Evolutionary conservation across 2,888 invertebrate genomes (phyloP).

Genomic region (Pelosia muscerda): DNA sequence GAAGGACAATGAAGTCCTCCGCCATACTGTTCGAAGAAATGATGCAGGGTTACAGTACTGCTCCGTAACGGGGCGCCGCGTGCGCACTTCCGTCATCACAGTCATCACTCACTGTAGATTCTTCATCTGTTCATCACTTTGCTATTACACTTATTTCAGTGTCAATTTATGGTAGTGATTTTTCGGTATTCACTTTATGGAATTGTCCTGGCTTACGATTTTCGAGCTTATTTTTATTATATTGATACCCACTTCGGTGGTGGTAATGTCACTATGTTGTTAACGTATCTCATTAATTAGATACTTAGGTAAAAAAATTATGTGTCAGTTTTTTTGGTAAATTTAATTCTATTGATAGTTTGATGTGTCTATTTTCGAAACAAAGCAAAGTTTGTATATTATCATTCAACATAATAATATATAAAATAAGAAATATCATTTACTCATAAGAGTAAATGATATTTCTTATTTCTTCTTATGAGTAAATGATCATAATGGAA

Average conservation of each 20-base stretch:
- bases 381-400: slow-evolving; percentile 3
- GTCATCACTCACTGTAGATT: slow-evolving; percentile 65
- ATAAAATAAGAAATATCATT: too few relatives aligned
- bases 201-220: neutral
- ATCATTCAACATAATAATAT: too few relatives aligned
- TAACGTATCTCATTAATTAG: neutral
- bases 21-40: slow-evolving; percentile 77
- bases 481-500: too few relatives aligned
- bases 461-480: too few relatives aligned
- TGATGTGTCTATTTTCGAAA: neutral
- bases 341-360: neutral
- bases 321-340: neutral
- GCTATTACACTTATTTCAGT: neutral
- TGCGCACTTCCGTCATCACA: slow-evolving; percentile 78
- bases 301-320: neutral
- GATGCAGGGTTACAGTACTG: slow-evolving; percentile 70
- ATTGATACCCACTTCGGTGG: neutral
- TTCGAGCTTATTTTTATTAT: neutral
- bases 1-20: slow-evolving; percentile 76
- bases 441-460: too few relatives aligned
- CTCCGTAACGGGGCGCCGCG: slow-evolving; percentile 61
- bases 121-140: slow-evolving; percentile 23
- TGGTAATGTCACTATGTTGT: neutral
- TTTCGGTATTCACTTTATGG: neutral
- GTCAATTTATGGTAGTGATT: slow-evolving; percentile 10